Base-by-base conservation (phyloP, 2,888 invertebrate species). In the Didymodactylos carnosus region DNA sequence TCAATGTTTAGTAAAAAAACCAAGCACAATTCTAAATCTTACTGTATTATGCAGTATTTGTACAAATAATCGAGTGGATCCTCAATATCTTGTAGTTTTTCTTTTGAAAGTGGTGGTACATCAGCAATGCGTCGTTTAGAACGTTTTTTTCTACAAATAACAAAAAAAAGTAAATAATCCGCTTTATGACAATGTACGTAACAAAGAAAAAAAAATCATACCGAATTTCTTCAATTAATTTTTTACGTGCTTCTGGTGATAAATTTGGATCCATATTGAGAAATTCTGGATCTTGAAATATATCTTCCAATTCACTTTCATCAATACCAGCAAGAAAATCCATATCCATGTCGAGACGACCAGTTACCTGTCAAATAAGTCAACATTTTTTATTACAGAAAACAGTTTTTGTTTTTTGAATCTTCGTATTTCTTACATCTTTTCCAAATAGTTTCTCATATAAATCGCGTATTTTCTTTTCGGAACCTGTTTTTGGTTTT, bases 11-110 rank as follows among this genome's bases (percentile, higher is more conserved):
- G n/a, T n/a, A n/a, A n/a, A n/a, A n/a, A n/a, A n/a, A n/a, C n/a
- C n/a, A n/a, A n/a, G n/a, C n/a, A n/a, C n/a, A n/a, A n/a, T n/a
- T n/a, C n/a, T 71, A 71, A 70, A 72, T 29, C 71, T 71, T 10
- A 73, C 73, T 71, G 41, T 43, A 74, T 71, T 13, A 74, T 74
- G 23, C 74, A 74, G 39, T 71, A 74, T 74, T 49, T 74, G 10
- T 70, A 69, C n/a, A 82, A 79, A 76, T 80, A 82, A 77, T 82
- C 82, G 7, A 81, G 77, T 3, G 82, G 82, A 72, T 82, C 81
- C 5, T 76, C 74, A 71, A 81, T 77, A 23, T 80, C 78, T 70
- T 78, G 77, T n/a, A 81, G 73, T 46, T 80, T 80, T 29, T 79
- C 78, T 39, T 78, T 75, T 4, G 79, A 25, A 8, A 76, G 27